Percentiles rank a stretch among this genome's conserved stretches.
phyloP scores from a whole-genome alignment of 1,140 invertebrate genomes.

The Leptonema lineaticorne region DNA sequence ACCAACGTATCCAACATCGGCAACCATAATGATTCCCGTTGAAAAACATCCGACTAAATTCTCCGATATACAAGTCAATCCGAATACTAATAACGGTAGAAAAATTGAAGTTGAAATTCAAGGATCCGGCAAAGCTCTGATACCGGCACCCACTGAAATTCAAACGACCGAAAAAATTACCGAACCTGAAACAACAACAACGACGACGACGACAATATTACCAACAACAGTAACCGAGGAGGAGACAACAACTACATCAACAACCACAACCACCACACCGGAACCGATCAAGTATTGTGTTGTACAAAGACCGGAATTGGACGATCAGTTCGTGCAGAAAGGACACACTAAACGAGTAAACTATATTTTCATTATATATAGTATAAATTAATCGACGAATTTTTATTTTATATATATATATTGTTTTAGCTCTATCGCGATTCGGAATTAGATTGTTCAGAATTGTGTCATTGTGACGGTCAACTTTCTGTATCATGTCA shows the following conservation, averaged over 20 bases:
- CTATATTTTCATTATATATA: background rate
- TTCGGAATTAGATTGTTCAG: constrained; percentile 73
- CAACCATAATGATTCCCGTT: constrained; percentile 47
- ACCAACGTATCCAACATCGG: constrained; percentile 50
- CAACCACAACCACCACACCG: constrained; percentile 65
- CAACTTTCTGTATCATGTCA: constrained; percentile 77
- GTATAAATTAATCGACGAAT: background rate
- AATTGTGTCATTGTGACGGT: constrained; percentile 76
- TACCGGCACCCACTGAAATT: constrained; percentile 51
- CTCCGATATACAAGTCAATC: constrained; percentile 41
- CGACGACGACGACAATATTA: constrained; percentile 55
- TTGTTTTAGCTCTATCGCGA: constrained; percentile 76
- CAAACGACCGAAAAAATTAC: constrained; percentile 57
- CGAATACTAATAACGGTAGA: constrained; percentile 37
- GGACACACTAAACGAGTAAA: constrained; percentile 72
- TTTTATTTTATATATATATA: background rate
- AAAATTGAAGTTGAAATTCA: constrained; percentile 45
- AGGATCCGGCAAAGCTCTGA: constrained; percentile 50
- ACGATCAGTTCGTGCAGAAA: constrained; percentile 71
- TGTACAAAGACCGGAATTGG: constrained; percentile 73
- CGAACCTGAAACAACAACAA: constrained; percentile 53
- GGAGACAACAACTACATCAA: constrained; percentile 56
- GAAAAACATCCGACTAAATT: constrained; percentile 53
- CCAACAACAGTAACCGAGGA: constrained; percentile 52
- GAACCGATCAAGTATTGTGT: constrained; percentile 78